A percentile compares a stretch with the other conserved stretches of the same genome.
These are phyloP conservation scores for Miltochrista miniata DNA, from an alignment of 2,888 invertebrate genomes.

Conservation along the genomic window DNA sequence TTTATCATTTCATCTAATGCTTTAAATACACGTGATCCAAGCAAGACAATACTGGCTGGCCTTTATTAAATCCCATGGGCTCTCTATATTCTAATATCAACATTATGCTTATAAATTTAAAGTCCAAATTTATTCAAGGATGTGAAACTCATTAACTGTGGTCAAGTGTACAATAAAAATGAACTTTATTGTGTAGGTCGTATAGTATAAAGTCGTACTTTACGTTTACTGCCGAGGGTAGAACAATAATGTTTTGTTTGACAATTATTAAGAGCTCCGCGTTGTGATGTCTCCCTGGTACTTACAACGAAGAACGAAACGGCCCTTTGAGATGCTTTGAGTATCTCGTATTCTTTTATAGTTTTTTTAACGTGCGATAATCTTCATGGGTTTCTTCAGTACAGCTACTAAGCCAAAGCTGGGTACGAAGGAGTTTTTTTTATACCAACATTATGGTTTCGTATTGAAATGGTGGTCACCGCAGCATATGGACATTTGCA, in stretches of 20 bases:
- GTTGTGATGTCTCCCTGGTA: constrained; percentile 20
- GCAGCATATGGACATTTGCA: too few species aligned
- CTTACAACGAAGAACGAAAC: neutral
- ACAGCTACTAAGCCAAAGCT: too few species aligned
- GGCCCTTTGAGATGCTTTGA: neutral
- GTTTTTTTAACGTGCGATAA: neutral
- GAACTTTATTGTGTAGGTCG: neutral
- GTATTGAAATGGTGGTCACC: too few species aligned
- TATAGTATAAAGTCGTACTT: constrained; percentile 2
- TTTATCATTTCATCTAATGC: too few species aligned
- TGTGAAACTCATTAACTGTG: constrained; percentile 6
- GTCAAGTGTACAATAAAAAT: neutral
- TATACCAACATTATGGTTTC: too few species aligned
- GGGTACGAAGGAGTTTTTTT: too few species aligned
- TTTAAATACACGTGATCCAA: too few species aligned
- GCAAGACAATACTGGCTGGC: too few species aligned
- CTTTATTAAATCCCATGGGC: too few species aligned
- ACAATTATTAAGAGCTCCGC: constrained; percentile 38
- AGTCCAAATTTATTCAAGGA: neutral
- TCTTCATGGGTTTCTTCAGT: constrained; percentile 1
- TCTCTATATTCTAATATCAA: too few species aligned
- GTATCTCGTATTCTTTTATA: neutral
- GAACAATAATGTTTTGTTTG: constrained; percentile 34
- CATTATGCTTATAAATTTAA: too few species aligned
- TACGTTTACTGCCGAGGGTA: constrained; percentile 8